phyloP scores from a whole-genome alignment of 2,113 vertebrate genomes.

The Mionectes macconnelli region DNA sequence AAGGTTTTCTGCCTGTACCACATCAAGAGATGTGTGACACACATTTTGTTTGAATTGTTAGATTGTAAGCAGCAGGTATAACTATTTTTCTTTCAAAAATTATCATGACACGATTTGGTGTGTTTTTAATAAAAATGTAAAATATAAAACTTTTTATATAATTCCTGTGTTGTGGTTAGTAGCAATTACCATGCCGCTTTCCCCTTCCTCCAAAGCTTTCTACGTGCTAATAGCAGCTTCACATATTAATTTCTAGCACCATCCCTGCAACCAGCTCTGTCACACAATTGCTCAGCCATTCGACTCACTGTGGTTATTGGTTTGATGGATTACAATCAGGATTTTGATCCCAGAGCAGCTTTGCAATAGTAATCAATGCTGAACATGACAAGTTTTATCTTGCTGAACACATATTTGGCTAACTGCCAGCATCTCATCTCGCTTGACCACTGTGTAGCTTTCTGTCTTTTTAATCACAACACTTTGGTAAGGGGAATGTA shows the following conservation, averaged over 20 bases:
- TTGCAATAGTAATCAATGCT: not conserved
- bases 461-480: slow-evolving; percentile 7
- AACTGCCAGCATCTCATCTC: not conserved
- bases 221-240: not conserved
- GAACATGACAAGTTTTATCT: not conserved
- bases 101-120: not conserved
- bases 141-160: not conserved
- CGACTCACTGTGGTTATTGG: not conserved
- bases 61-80: not conserved
- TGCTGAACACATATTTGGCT: not conserved
- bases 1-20: not conserved
- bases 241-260: not conserved
- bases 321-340: slow-evolving; percentile 31
- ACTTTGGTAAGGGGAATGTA: not conserved
- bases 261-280: not conserved
- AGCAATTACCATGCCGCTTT: not conserved
- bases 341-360: slow-evolving; percentile 10
- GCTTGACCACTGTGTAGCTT: not conserved
- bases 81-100: not conserved
- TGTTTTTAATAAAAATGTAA: not conserved
- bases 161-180: not conserved
- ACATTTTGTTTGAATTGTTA: not conserved
- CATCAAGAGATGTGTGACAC: not conserved
- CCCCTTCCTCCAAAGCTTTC: not conserved
- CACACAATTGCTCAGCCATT: not conserved